Evolutionary conservation across 2,797 vertebrate genomes (phyloP).

Genomic region (Squalus acanthias): DNA sequence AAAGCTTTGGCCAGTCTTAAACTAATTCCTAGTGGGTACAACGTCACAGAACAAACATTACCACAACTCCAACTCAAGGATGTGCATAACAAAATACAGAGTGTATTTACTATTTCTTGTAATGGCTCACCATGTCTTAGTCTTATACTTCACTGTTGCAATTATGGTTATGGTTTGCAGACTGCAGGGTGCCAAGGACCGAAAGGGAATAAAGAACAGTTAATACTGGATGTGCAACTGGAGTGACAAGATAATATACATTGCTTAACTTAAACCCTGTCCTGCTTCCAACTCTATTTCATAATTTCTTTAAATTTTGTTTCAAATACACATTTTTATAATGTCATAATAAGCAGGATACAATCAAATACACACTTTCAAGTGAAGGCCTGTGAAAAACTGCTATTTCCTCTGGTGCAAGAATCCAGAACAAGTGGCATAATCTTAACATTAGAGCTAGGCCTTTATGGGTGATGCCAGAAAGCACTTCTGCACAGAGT

Average conservation of each 20-base stretch:
- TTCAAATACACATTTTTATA: background rate
- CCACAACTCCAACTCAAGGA: background rate
- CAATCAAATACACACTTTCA: background rate
- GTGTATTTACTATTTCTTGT: background rate
- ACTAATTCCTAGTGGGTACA: background rate
- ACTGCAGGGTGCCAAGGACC: background rate
- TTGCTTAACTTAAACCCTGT: background rate
- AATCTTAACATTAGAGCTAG: background rate
- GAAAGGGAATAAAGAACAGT: background rate
- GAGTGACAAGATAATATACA: background rate
- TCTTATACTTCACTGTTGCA: background rate
- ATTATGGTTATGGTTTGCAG: background rate
- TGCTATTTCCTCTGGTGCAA: background rate
- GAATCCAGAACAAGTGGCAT: background rate
- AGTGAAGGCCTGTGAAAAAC: background rate
- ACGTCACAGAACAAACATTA: background rate
- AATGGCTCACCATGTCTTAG: background rate
- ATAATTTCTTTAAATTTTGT: background rate
- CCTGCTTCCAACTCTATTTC: background rate
- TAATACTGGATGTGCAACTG: background rate
- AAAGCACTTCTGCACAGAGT: background rate
- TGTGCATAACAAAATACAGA: background rate
- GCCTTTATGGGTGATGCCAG: background rate
- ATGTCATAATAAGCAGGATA: too few species aligned
- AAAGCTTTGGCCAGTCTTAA: background rate